Evolutionary conservation across 2,113 vertebrate genomes (phyloP).

Genomic region (Hypocryptadius cinnamomeus): DNA sequence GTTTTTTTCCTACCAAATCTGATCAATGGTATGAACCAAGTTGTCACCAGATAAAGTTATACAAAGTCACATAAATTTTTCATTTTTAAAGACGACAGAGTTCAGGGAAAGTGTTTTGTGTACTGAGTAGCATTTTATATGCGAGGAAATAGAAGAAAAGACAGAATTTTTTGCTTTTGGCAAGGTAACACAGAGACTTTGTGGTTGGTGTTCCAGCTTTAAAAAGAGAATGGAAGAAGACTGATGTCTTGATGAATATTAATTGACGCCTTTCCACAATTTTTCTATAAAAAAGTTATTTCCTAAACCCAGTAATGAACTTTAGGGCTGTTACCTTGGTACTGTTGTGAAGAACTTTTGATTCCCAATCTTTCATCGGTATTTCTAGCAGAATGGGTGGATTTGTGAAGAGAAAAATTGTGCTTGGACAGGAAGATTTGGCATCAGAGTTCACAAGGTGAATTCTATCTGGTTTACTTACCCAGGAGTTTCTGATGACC

Average conservation of each 20-base stretch:
- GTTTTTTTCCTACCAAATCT: background rate
- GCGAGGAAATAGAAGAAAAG: conserved; percentile 34
- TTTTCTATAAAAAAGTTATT: conserved; percentile 45
- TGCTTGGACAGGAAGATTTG: background rate
- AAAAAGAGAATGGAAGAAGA: conserved; percentile 64
- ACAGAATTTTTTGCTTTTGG: conserved; percentile 55
- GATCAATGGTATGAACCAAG: background rate
- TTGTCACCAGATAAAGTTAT: background rate
- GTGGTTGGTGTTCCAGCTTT: conserved; percentile 66
- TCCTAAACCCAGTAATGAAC: conserved; percentile 65
- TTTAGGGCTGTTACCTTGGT: conserved; percentile 61
- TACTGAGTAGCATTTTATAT: conserved; percentile 7
- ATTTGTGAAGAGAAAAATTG: background rate
- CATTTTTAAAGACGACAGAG: conserved; percentile 16
- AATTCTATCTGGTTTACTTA: background rate
- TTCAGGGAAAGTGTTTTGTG: conserved; percentile 38
- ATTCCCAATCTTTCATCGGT: background rate
- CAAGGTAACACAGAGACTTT: conserved; percentile 63
- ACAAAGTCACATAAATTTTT: conserved; percentile 10
- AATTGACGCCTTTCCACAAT: conserved; percentile 68
- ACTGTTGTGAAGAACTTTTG: conserved; percentile 59
- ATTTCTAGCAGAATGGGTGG: background rate
- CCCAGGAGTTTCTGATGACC: background rate
- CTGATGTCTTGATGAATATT: conserved; percentile 76
- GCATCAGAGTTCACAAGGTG: background rate